phyloP scores from a whole-genome alignment of 2,797 vertebrate species.

The Pteropus rufus region DNA sequence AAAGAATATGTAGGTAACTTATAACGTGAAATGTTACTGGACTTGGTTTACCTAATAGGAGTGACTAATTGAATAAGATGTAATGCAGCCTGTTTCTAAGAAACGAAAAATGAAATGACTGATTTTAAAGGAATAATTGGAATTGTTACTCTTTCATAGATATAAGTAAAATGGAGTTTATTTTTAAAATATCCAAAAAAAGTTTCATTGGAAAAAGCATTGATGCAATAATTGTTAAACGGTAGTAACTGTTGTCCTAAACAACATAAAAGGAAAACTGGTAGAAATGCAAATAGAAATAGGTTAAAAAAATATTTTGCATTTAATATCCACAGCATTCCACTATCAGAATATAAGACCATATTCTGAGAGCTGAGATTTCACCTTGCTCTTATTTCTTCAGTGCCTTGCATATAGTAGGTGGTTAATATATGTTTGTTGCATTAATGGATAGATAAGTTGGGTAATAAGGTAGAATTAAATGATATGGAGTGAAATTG shows the following conservation, averaged over 20 bases:
- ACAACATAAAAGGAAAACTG: slow-evolving; percentile 10
- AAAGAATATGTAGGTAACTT: neutral
- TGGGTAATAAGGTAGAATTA: slow-evolving; percentile 12
- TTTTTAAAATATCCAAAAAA: neutral
- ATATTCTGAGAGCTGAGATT: slow-evolving; percentile 2
- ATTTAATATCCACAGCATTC: neutral
- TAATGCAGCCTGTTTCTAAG: slow-evolving; percentile 11
- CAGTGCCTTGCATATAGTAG: slow-evolving; percentile 43
- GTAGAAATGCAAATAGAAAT: neutral
- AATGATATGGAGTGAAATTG: neutral
- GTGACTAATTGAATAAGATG: neutral
- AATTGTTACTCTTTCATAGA: neutral
- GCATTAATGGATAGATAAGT: slow-evolving; percentile 6
- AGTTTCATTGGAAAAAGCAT: slow-evolving; percentile 5
- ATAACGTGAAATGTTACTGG: neutral
- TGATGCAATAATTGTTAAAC: neutral
- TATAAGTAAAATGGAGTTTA: neutral
- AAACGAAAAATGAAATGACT: slow-evolving; percentile 5
- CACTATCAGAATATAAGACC: neutral
- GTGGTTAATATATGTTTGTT: neutral
- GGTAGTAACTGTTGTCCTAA: neutral
- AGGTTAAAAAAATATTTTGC: neutral
- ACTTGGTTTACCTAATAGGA: neutral
- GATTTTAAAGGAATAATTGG: slow-evolving; percentile 29
- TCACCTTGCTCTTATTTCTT: neutral